A percentile compares a stretch with the other conserved stretches of the same genome.
phyloP scores from a whole-genome alignment of 2,113 vertebrate species.

The Micromys minutus region DNA sequence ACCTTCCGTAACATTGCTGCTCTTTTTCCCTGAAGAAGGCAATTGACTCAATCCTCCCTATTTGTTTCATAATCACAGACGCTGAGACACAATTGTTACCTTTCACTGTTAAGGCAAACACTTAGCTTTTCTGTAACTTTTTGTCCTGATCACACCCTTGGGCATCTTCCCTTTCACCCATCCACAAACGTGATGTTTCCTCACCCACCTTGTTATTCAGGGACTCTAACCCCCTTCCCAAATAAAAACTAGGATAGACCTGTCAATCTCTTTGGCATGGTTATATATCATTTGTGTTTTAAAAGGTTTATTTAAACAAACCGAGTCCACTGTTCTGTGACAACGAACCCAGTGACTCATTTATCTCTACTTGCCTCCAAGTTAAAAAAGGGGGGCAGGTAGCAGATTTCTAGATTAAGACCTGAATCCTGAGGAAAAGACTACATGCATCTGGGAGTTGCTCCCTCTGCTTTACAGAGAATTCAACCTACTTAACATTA shows the following conservation, averaged over 20 bases:
- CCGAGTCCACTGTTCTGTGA: neutral
- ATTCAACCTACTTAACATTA: slow-evolving; percentile 67
- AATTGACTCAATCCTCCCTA: neutral
- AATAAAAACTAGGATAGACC: slow-evolving; percentile 19
- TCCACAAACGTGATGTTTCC: neutral
- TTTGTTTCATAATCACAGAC: slow-evolving; percentile 28
- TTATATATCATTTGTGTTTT: neutral
- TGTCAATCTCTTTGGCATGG: neutral
- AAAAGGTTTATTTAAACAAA: neutral
- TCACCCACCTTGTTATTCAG: neutral
- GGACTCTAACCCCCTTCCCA: neutral
- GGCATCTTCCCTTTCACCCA: neutral
- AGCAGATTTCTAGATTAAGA: slow-evolving; percentile 40
- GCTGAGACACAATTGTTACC: neutral
- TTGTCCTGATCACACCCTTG: neutral
- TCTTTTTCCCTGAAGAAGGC: slow-evolving; percentile 39
- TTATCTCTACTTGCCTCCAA: neutral
- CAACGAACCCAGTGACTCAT: neutral
- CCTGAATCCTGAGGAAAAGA: slow-evolving; percentile 49
- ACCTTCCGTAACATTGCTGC: neutral
- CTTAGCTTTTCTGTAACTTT: neutral
- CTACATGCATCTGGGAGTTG: slow-evolving; percentile 16
- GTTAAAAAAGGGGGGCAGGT: neutral
- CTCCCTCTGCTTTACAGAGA: slow-evolving; percentile 51
- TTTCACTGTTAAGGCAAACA: slow-evolving; percentile 10